phyloP scores from a whole-genome alignment of 2,113 vertebrate genomes.

The Odocoileus hemionus region DNA sequence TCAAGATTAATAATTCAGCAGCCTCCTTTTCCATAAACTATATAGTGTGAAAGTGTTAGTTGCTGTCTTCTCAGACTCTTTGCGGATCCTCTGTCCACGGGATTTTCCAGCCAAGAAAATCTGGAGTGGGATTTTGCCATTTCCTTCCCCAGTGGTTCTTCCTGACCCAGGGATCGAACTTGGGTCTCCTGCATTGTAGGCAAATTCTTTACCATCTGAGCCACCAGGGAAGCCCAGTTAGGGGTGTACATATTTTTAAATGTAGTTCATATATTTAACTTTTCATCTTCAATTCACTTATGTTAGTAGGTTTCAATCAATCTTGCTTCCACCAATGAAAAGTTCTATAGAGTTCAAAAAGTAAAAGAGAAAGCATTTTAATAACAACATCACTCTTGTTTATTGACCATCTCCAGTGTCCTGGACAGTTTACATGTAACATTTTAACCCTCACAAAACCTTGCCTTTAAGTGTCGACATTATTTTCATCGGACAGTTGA shows the following conservation, averaged over 20 bases:
- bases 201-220: background rate
- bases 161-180: background rate
- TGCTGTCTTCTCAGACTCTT: background rate
- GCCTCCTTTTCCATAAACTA: background rate
- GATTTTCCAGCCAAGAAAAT: background rate
- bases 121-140: background rate
- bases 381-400: background rate
- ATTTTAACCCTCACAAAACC: background rate
- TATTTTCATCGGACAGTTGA: background rate
- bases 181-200: background rate
- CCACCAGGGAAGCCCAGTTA: background rate
- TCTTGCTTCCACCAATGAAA: background rate
- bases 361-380: background rate
- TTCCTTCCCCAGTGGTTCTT: background rate
- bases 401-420: background rate
- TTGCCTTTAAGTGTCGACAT: background rate
- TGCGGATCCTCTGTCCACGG: background rate
- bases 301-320: background rate
- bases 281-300: background rate
- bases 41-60: background rate
- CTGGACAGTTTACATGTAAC: background rate
- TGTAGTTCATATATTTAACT: background rate
- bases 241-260: background rate
- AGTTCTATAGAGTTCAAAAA: background rate
- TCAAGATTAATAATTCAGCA: background rate